phyloP scores from a whole-genome alignment of 1,140 invertebrate genomes.

The Frieseomelitta varia region DNA sequence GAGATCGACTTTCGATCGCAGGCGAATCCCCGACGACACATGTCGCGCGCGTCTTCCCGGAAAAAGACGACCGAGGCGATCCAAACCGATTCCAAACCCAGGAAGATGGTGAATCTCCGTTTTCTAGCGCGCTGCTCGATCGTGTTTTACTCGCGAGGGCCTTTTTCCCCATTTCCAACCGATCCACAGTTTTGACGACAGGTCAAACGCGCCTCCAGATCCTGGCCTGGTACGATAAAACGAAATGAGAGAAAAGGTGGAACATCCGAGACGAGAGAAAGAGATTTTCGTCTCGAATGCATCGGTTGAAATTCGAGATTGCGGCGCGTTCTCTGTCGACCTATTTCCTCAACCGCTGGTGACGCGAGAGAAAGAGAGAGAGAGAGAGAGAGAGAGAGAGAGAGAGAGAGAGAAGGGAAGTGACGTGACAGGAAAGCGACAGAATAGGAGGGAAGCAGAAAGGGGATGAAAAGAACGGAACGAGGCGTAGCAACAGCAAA shows the following conservation, averaged over 20 bases:
- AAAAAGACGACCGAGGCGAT: neutral
- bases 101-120: neutral
- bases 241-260: neutral
- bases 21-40: neutral
- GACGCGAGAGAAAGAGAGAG: too few species aligned
- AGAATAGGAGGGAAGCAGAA: neutral
- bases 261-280: neutral
- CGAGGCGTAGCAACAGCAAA: neutral
- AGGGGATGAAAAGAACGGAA: neutral
- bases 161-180: neutral
- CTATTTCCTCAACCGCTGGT: constrained; percentile 34
- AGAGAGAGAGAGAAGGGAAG: neutral
- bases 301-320: constrained; percentile 13
- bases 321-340: constrained; percentile 4
- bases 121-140: neutral
- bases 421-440: constrained; percentile 26
- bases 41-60: neutral
- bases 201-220: constrained; percentile 6
- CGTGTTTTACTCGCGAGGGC: too few species aligned
- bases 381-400: neutral
- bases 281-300: constrained; percentile 16
- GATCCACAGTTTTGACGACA: constrained; percentile 2
- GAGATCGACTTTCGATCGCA: constrained; percentile 31
- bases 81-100: neutral
- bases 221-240: neutral